Evolutionary conservation across 2,888 invertebrate genomes (phyloP).

Genomic region (Halictus ligatus): DNA sequence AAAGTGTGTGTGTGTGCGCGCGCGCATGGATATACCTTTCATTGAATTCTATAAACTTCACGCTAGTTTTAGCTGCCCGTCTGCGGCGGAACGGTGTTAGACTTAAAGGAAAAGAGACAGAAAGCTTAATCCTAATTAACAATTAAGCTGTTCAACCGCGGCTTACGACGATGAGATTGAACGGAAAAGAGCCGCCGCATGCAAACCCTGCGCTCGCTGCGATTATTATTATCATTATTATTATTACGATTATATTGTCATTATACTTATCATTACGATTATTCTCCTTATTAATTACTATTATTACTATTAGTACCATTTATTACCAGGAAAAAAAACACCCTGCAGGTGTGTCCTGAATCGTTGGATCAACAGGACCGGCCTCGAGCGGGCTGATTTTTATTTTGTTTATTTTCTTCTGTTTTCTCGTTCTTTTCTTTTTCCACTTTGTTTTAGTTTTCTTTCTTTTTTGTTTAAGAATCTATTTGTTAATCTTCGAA

Average conservation of each 20-base stretch:
- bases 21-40: slow-evolving; percentile 12
- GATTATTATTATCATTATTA: slow-evolving; percentile 74
- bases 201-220: slow-evolving; percentile 66
- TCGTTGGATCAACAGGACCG: slow-evolving; percentile 42
- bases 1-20: background rate
- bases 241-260: slow-evolving; percentile 77
- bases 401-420: slow-evolving; percentile 14
- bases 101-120: slow-evolving; percentile 10
- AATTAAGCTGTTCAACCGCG: slow-evolving; percentile 32
- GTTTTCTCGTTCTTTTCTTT: background rate
- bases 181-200: slow-evolving; percentile 43
- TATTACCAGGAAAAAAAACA: slow-evolving; percentile 53
- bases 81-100: slow-evolving; percentile 19
- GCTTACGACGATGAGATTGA: slow-evolving; percentile 44
- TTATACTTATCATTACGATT: slow-evolving; percentile 77
- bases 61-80: slow-evolving; percentile 17
- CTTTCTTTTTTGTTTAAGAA: no score
- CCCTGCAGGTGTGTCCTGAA: slow-evolving; percentile 53
- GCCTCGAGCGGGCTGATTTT: slow-evolving; percentile 56
- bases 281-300: slow-evolving; percentile 74
- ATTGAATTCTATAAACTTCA: slow-evolving; percentile 33
- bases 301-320: slow-evolving; percentile 72
- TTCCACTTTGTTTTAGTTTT: background rate
- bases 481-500: background rate
- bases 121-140: slow-evolving; percentile 28